Conservation (phyloP, 2,113 vertebrate species). For the Apus apus region DNA sequence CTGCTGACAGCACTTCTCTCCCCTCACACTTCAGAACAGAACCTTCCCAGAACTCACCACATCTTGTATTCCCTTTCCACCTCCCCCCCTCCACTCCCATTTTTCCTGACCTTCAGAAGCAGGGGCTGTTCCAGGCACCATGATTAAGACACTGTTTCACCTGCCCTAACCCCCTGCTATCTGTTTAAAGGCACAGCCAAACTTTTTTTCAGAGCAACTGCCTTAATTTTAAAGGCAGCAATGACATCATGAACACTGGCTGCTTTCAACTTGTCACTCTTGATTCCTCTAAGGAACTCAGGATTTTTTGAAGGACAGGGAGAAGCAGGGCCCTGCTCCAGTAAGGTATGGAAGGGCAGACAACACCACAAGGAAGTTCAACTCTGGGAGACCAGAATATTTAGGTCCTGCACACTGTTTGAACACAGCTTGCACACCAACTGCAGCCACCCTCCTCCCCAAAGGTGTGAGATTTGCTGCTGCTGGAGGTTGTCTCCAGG, state of each 20-base stretch:
- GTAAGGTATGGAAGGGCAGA: background rate
- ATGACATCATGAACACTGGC: background rate
- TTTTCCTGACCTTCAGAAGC: background rate
- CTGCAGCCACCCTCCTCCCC: background rate
- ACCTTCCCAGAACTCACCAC: background rate
- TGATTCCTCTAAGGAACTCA: accelerated
- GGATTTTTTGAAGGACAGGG: background rate
- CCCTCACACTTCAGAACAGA: accelerated
- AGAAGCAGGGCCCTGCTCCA: background rate
- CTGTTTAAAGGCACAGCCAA: background rate
- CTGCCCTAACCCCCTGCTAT: too few species aligned
- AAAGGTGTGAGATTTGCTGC: background rate
- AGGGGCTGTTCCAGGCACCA: background rate
- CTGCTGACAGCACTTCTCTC: background rate
- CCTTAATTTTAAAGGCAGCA: background rate
- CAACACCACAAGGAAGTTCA: background rate
- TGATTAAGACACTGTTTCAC: background rate
- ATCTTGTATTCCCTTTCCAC: background rate
- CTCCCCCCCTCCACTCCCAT: background rate
- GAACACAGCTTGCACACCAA: background rate
- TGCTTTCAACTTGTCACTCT: background rate
- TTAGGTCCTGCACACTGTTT: accelerated
- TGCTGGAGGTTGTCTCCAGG: background rate
- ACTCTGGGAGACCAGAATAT: accelerated
- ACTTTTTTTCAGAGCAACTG: background rate